phyloP scores from a whole-genome alignment of 1,140 invertebrate genomes.

The Lordiphosa stackelbergi region DNA sequence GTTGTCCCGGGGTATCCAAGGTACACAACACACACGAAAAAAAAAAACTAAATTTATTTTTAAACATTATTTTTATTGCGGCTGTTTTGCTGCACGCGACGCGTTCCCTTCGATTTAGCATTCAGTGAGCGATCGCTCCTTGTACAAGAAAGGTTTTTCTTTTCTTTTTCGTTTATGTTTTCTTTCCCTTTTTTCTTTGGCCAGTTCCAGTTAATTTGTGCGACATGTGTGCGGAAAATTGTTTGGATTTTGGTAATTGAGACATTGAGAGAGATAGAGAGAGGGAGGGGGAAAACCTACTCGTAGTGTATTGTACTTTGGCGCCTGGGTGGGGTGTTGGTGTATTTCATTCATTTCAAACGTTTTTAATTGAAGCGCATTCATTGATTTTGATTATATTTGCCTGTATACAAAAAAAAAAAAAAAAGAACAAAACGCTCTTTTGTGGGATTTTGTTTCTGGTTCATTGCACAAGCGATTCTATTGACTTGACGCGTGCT shows the following conservation, averaged over 20 bases:
- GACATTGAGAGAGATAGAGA: constrained; percentile 30
- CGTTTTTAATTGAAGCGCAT: constrained; percentile 65
- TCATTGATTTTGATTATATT: constrained; percentile 70
- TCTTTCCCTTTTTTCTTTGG: constrained; percentile 1
- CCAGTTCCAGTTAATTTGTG: constrained; percentile 24
- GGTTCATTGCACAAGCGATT: constrained; percentile 49
- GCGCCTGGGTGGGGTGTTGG: constrained; percentile 43
- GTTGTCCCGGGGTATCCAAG: neutral
- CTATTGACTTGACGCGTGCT: constrained; percentile 1
- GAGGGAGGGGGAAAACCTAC: too few relatives aligned
- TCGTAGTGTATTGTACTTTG: constrained; percentile 29
- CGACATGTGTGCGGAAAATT: constrained; percentile 64
- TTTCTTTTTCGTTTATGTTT: neutral
- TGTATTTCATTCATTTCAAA: constrained; percentile 11
- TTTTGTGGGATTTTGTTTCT: constrained; percentile 16
- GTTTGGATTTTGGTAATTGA: constrained; percentile 46
- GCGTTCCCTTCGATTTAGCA: constrained; percentile 41
- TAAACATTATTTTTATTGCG: constrained; percentile 71
- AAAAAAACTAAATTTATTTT: constrained; percentile 52
- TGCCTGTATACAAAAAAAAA: neutral
- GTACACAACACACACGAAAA: constrained; percentile 3
- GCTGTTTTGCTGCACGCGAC: constrained; percentile 52
- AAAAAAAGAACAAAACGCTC: too few relatives aligned
- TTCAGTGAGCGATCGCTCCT: constrained; percentile 44
- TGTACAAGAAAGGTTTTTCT: constrained; percentile 21